Base-by-base conservation (phyloP, 2,888 invertebrate species). In the Catocala sponsa region DNA sequence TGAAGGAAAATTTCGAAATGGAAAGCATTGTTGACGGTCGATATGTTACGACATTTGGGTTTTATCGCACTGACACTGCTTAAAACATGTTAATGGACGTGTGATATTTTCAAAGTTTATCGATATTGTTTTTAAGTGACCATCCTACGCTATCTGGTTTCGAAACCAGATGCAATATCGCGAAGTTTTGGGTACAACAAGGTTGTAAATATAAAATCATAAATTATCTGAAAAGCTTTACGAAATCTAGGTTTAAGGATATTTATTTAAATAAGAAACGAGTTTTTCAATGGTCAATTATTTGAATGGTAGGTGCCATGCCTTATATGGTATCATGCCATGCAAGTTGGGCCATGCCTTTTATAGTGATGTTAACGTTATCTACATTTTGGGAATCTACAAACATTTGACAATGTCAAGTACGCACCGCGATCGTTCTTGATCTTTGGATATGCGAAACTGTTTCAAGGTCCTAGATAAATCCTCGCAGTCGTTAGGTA, bases 371-470 rank as follows among this genome's bases (percentile, higher is more conserved):
- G 6, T 38, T 38, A 38, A 38, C 49, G 55, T 74, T 63, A 75
- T 72, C 67, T 57, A 25, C 10, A 10, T 49, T 58, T 63, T 50
- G 25, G 25, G 25, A 48, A 49, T 25, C 35, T 7, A 50, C 12
- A 48, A 55, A 61, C 49, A 62, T 62, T 35, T 62, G 33, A 59
- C 79, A 75, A 69, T 66, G 63, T 76, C 67, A 78, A 78, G 54
- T 55, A 60, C 50, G 50, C 35, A 7, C 49, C 15, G 54, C 47
- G 33, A 46, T 49, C 60, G 61, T 56, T 78, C 84, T 81, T 83
- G 84, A 85, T 80, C 83, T 83, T 75, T 75, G 70, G 77, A 78
- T 72, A 76, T 66, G 68, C 72, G 63, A 85, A 82, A 71, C 73
- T 79, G 79, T 80, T 73, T 72, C 80, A 83, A 84, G 84, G 85